These are phyloP conservation scores for Champsocephalus esox DNA, from an alignment of 2,797 vertebrate genomes.

Conservation along the genomic window DNA sequence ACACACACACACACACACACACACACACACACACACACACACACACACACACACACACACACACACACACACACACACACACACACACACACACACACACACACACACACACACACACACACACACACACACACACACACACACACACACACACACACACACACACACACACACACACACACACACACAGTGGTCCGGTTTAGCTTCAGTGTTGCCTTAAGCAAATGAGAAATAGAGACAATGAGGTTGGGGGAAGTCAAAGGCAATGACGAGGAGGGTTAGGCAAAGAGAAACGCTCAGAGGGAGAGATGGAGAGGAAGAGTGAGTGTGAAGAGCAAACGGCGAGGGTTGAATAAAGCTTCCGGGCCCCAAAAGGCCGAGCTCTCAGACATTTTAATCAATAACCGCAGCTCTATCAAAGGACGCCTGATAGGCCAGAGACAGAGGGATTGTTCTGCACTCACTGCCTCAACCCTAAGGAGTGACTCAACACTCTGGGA, in stretches of 20 bases:
- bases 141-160: no score
- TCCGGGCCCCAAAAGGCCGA: constrained; percentile 76
- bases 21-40: no score
- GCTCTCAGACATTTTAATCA: constrained; percentile 85
- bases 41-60: no score
- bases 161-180: constrained; percentile 4
- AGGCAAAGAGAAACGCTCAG: constrained; percentile 58
- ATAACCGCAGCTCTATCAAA: constrained; percentile 83
- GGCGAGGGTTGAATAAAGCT: constrained; percentile 78
- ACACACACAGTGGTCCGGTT: constrained; percentile 28
- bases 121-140: no score
- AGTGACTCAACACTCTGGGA: constrained; percentile 78
- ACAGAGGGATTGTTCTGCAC: constrained; percentile 80
- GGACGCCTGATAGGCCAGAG: constrained; percentile 79
- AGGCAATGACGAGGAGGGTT: constrained; percentile 47
- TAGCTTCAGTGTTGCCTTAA: constrained; percentile 43
- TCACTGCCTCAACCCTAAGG: constrained; percentile 72
- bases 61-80: no score
- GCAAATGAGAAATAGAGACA: constrained; percentile 50
- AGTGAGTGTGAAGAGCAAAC: constrained; percentile 72
- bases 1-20: no score
- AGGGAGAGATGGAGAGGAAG: constrained; percentile 62
- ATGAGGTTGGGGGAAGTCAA: constrained; percentile 50
- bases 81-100: no score
- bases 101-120: no score